phyloP scores from a whole-genome alignment of 1,140 invertebrate species.

The Drosophila repletoides region DNA sequence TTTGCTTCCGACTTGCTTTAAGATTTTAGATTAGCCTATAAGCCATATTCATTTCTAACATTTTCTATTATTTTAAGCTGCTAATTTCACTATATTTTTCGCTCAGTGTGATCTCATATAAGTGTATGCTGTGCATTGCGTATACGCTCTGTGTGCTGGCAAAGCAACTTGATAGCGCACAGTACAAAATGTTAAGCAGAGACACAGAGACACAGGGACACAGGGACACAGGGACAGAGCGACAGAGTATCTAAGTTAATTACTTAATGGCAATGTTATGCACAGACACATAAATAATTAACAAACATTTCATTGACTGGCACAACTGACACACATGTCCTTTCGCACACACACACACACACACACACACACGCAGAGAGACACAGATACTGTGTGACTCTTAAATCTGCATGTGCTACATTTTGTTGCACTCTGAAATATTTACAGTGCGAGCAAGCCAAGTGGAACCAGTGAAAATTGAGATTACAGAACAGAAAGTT shows the following conservation, averaged over 20 bases:
- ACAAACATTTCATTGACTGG: constrained; percentile 77
- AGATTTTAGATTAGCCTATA: too few species aligned
- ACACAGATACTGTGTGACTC: constrained; percentile 22
- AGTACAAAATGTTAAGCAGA: not conserved
- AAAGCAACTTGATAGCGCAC: constrained; percentile 25
- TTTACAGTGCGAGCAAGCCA: too few species aligned
- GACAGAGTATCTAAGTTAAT: constrained; percentile 57
- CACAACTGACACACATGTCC: constrained; percentile 49
- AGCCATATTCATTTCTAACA: too few species aligned
- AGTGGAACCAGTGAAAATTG: too few species aligned
- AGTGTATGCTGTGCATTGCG: constrained; percentile 48
- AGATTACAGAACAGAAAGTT: too few species aligned
- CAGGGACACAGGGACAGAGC: not conserved
- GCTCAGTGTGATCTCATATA: too few species aligned
- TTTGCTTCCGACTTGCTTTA: too few species aligned
- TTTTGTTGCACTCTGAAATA: constrained; percentile 48
- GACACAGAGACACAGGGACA: constrained; percentile 1
- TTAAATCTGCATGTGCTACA: constrained; percentile 47
- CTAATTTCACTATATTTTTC: too few species aligned
- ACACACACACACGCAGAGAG: not conserved
- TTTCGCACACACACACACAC: constrained; percentile 2
- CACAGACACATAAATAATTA: constrained; percentile 72
- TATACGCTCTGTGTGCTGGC: constrained; percentile 51
- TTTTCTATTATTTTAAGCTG: too few species aligned
- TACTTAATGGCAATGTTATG: constrained; percentile 79